Evolutionary conservation across 2,888 invertebrate genomes (phyloP).

Genomic region (Agrypnus murinus): DNA sequence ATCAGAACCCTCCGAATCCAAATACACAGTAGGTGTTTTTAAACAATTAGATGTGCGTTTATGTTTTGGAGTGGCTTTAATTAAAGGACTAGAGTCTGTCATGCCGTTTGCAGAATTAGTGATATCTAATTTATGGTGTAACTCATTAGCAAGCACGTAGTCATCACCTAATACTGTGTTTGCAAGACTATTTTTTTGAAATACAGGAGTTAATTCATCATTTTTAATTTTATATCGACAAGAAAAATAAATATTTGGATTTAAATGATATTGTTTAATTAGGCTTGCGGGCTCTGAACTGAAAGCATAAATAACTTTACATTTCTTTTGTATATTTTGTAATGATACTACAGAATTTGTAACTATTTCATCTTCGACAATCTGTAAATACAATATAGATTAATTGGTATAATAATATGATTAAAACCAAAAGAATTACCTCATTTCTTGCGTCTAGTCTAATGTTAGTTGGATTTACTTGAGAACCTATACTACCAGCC

Average conservation of each 20-base stretch:
- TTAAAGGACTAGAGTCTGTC: conserved; percentile 5
- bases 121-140: background rate
- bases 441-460: conserved; percentile 56
- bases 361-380: conserved; percentile 42
- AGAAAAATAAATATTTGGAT: conserved; percentile 21
- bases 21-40: background rate
- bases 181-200: background rate
- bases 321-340: conserved; percentile 43
- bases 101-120: background rate
- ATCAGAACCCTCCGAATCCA: conserved; percentile 16
- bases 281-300: conserved; percentile 34
- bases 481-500: conserved; percentile 48
- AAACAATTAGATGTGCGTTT: background rate
- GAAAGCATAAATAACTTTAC: conserved; percentile 40
- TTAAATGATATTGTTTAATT: conserved; percentile 15
- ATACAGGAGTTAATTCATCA: conserved; percentile 3
- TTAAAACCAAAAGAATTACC: conserved; percentile 45
- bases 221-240: conserved; percentile 47
- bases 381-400: conserved; percentile 32
- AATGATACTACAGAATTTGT: conserved; percentile 37
- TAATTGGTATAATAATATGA: background rate
- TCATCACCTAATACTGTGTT: background rate
- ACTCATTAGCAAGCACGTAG: background rate
- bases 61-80: background rate
- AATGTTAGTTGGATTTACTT: conserved; percentile 39